A percentile compares a stretch with the other conserved stretches of the same genome.
Conservation (phyloP, 2,113 vertebrate genomes). For the Trogon surrucura region DNA sequence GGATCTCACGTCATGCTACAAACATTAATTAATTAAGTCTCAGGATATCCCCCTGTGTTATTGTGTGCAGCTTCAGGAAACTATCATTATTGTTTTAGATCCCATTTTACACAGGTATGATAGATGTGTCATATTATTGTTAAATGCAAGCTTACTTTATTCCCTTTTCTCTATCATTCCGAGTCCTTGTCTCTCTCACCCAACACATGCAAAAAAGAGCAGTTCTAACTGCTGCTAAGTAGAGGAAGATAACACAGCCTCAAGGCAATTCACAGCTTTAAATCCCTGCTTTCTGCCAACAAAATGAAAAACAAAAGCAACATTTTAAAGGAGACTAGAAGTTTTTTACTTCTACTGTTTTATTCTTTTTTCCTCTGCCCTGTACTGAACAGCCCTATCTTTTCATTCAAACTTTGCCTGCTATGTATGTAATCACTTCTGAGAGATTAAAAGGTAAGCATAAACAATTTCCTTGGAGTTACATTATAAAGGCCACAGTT, state of each 20-base stretch:
- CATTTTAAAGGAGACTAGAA: conserved; percentile 46
- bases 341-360: conserved; percentile 23
- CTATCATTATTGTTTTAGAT: not conserved
- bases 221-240: conserved; percentile 55
- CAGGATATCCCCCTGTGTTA: not conserved
- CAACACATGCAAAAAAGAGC: conserved; percentile 26
- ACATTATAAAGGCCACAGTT: not conserved
- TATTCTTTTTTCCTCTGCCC: not conserved
- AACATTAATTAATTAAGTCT: conserved; percentile 49
- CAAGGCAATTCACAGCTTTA: conserved; percentile 67
- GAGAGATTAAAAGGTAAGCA: not conserved
- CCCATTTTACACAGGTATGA: conserved; percentile 5
- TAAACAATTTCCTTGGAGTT: conserved; percentile 5
- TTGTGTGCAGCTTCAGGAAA: not conserved
- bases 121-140: not conserved
- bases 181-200: conserved; percentile 48
- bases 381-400: not conserved
- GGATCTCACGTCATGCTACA: conserved; percentile 1
- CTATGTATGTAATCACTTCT: not conserved
- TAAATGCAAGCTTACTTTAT: conserved; percentile 28
- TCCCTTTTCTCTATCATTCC: conserved; percentile 8
- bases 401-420: conserved; percentile 6
- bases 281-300: conserved; percentile 50
- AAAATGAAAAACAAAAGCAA: conserved; percentile 49
- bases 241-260: conserved; percentile 60